These are phyloP conservation scores for Lepidothrix coronata DNA, from an alignment of 2,113 vertebrate species.

Conservation along the genomic window DNA sequence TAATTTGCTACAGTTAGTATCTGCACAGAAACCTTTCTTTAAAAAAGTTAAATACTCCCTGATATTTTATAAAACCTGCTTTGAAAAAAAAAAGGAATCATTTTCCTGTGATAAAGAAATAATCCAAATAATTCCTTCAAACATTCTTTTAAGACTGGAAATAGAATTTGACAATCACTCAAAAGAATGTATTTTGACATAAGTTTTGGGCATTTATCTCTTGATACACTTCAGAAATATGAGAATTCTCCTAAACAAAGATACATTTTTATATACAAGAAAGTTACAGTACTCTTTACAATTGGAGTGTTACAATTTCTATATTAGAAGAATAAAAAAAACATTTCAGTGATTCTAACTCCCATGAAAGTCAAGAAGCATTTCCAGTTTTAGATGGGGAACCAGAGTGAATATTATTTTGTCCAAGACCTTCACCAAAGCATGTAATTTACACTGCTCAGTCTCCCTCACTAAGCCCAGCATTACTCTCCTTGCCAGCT, in stretches of 20 bases:
- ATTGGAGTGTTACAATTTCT: not conserved
- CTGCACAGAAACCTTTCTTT: not conserved
- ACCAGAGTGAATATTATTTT: not conserved
- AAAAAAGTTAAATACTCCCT: not conserved
- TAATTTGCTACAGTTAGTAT: not conserved
- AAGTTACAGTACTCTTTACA: not conserved
- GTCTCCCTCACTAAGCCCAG: not conserved
- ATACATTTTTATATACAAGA: not conserved
- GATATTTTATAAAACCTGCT: not conserved
- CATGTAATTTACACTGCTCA: not conserved
- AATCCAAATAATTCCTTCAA: not conserved
- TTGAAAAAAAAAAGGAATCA: accelerated
- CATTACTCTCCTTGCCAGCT: not conserved
- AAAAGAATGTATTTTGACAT: not conserved
- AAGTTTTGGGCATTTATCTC: not conserved
- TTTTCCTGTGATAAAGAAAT: not conserved
- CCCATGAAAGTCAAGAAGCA: not conserved
- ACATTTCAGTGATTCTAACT: not conserved
- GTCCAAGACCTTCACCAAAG: not conserved
- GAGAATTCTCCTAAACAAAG: not conserved
- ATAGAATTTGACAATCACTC: not conserved
- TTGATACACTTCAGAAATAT: not conserved
- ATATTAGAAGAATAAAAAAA: not conserved
- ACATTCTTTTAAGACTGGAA: not conserved
- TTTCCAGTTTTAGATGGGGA: not conserved